phyloP scores from a whole-genome alignment of 2,113 vertebrate species.

The Psilopsiagon aymara region DNA sequence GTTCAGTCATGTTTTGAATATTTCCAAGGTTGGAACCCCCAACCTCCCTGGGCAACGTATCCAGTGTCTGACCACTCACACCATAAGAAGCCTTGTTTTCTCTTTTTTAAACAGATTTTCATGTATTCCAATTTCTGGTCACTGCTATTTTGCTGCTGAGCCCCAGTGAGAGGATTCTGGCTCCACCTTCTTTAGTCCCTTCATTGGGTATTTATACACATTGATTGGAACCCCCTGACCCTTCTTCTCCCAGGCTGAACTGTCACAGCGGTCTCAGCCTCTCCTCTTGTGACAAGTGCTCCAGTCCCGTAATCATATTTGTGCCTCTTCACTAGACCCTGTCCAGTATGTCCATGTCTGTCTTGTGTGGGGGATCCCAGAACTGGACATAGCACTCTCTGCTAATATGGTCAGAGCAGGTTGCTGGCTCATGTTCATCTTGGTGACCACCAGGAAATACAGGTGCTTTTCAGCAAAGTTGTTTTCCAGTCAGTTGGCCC shows the following conservation, averaged over 20 bases:
- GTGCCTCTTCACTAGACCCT: not conserved
- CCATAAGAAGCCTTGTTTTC: not conserved
- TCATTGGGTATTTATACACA: not conserved
- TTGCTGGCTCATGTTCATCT: not conserved
- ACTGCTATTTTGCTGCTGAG: not conserved
- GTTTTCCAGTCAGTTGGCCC: too few species aligned
- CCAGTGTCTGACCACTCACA: not conserved
- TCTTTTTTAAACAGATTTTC: not conserved
- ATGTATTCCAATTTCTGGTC: not conserved
- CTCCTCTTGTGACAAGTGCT: not conserved
- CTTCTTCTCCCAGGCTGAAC: not conserved
- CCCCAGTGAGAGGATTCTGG: not conserved
- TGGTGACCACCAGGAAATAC: not conserved
- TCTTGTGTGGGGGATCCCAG: rapidly evolving
- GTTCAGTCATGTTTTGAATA: not conserved
- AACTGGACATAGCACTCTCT: not conserved
- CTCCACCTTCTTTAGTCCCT: not conserved
- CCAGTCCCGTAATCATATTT: not conserved
- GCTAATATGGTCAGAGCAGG: not conserved
- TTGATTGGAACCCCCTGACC: not conserved
- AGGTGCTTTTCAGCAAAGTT: not conserved
- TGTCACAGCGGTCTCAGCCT: not conserved
- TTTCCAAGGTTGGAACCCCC: not conserved
- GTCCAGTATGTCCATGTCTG: not conserved
- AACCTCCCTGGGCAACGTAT: not conserved